These are phyloP conservation scores for Cactoblastis cactorum DNA, from an alignment of 2,888 invertebrate species.

Conservation along the genomic window DNA sequence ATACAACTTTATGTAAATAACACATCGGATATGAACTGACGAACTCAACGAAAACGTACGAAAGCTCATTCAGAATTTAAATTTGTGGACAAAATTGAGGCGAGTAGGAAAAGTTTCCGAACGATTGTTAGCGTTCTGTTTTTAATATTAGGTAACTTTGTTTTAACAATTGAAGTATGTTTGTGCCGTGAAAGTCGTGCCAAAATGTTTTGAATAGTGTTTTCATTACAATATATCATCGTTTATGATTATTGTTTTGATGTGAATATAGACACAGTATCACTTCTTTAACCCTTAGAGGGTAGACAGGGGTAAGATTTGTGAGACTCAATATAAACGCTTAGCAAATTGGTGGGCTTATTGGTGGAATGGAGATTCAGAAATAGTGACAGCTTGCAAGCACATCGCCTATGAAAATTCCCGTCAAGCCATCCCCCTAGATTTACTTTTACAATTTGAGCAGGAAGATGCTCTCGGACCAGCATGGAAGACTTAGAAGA, in stretches of 20 bases:
- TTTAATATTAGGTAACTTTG: conserved; percentile 8
- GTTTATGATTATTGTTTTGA: conserved; percentile 36
- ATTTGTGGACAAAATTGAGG: conserved; percentile 36
- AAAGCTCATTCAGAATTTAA: conserved; percentile 3
- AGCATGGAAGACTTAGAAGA: no score
- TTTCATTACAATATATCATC: conserved; percentile 37
- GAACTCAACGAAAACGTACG: not conserved
- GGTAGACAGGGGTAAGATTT: no score
- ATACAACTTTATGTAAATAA: conserved; percentile 4
- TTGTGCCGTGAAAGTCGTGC: conserved; percentile 21
- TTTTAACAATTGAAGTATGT: conserved; percentile 17
- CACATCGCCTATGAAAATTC: no score
- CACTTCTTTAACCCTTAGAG: no score
- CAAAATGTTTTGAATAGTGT: conserved; percentile 26
- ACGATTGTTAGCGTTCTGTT: conserved; percentile 26
- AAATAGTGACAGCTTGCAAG: no score
- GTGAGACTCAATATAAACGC: no score
- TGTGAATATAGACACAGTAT: conserved; percentile 39
- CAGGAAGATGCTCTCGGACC: no score
- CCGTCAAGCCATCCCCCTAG: no score
- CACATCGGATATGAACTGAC: conserved; percentile 3
- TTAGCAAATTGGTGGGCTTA: no score
- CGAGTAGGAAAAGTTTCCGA: conserved; percentile 47
- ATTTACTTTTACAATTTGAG: no score
- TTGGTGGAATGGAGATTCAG: no score